Evolutionary conservation across 2,113 vertebrate genomes (phyloP).

Genomic region (Mobula hypostoma): DNA sequence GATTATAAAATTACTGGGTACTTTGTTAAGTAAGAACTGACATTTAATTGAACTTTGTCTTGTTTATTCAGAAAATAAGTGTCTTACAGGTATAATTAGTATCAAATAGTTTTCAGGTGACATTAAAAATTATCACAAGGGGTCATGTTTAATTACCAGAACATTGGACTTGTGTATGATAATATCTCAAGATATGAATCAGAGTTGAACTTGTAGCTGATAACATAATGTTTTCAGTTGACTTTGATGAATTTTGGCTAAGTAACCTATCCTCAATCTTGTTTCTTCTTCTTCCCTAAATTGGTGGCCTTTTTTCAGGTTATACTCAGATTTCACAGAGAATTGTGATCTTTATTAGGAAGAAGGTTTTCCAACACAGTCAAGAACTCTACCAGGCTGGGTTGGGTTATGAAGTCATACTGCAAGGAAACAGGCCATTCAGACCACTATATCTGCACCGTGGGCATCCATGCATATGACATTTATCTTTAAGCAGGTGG

Average conservation of each 20-base stretch:
- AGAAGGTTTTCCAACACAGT: too few species aligned
- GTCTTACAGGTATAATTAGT: not conserved
- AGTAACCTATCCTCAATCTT: conserved; percentile 2
- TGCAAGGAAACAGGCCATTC: too few species aligned
- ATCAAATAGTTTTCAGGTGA: not conserved
- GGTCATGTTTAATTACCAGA: not conserved
- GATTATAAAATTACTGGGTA: too few species aligned
- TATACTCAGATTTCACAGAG: not conserved
- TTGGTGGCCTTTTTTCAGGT: not conserved
- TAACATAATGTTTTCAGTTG: conserved; percentile 1
- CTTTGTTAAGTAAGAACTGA: not conserved
- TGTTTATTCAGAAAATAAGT: not conserved
- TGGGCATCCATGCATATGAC: too few species aligned
- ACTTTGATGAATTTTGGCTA: not conserved
- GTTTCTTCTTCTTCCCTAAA: not conserved
- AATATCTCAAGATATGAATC: not conserved
- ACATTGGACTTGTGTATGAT: not conserved
- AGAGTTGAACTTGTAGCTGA: not conserved
- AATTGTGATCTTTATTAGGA: too few species aligned
- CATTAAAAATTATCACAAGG: not conserved
- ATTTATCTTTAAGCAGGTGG: too few species aligned
- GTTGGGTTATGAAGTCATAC: too few species aligned
- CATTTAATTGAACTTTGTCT: not conserved
- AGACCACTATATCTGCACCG: too few species aligned
- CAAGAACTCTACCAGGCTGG: too few species aligned